Percentiles rank a stretch among this genome's conserved stretches.
phyloP scores from a whole-genome alignment of 2,797 vertebrate genomes.

The Sebastes flavidus region DNA sequence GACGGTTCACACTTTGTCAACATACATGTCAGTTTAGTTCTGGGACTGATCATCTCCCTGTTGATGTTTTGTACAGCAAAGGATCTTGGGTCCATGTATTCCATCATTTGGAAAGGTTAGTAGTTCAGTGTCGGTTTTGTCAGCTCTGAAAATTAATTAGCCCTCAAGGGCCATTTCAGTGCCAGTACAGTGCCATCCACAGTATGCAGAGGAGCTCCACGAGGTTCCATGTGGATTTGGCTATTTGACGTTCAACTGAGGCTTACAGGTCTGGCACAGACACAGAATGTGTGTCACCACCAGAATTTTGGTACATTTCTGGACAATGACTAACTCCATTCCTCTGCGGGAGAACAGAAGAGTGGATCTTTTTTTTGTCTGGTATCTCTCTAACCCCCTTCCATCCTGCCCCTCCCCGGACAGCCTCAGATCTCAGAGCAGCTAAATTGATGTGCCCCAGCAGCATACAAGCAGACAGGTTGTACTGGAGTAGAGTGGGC shows the following conservation, averaged over 20 bases:
- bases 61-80: background rate
- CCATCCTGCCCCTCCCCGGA: conserved; percentile 3
- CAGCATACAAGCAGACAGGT: conserved; percentile 45
- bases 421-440: conserved; percentile 52
- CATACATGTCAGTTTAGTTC: background rate
- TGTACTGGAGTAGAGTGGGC: conserved; percentile 31
- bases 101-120: conserved; percentile 47
- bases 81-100: background rate
- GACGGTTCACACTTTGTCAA: background rate
- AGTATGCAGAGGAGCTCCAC: background rate
- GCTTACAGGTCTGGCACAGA: conserved; percentile 34
- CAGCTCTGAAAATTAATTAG: conserved; percentile 71
- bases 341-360: conserved; percentile 4
- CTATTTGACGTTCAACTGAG: conserved; percentile 28
- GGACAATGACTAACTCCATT: conserved; percentile 55
- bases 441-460: conserved; percentile 35
- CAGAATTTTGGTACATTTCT: conserved; percentile 52
- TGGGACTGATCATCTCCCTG: background rate
- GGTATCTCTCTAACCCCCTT: background rate
- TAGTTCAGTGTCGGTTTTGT: conserved; percentile 53
- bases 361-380: background rate
- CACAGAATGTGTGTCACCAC: background rate
- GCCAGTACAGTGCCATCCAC: conserved; percentile 47
- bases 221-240: conserved; percentile 43
- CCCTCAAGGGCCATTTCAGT: conserved; percentile 57